Conservation (phyloP, 2,797 vertebrate genomes). For the Esox lucius region DNA sequence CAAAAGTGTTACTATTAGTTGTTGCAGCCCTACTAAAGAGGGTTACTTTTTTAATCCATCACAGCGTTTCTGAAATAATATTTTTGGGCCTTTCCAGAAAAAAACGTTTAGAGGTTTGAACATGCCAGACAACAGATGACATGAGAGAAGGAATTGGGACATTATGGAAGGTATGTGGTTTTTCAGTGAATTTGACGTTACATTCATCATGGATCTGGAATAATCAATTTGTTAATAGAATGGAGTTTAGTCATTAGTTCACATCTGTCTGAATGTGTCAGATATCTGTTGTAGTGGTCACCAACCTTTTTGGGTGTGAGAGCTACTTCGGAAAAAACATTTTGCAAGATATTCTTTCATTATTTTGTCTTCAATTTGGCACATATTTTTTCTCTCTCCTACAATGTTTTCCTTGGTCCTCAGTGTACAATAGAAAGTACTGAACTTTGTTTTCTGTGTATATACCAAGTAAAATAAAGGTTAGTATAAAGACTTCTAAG, state of each 20-base stretch:
- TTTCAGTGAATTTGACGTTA: not conserved
- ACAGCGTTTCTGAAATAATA: not conserved
- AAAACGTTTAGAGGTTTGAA: slow-evolving; percentile 50
- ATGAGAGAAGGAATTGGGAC: slow-evolving; percentile 7
- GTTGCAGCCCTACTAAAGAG: not conserved
- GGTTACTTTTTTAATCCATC: not conserved
- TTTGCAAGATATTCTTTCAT: too few species aligned
- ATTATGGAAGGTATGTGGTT: not conserved
- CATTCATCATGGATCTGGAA: not conserved
- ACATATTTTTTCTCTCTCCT: too few species aligned
- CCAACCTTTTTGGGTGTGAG: too few species aligned
- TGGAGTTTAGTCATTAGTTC: not conserved
- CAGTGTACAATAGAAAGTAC: too few species aligned
- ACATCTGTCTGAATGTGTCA: not conserved
- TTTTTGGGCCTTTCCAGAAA: slow-evolving; percentile 55
- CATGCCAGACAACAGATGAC: slow-evolving; percentile 68
- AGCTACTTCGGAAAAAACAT: too few species aligned
- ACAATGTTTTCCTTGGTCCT: too few species aligned
- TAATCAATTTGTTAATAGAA: not conserved
- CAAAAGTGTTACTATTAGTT: not conserved
- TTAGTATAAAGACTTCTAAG: too few species aligned
- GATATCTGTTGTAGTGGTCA: not conserved
- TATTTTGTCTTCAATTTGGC: too few species aligned
- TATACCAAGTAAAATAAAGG: too few species aligned
- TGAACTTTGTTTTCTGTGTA: too few species aligned